Conservation (phyloP, 1,140 invertebrate genomes). For the Argopecten irradians region DNA sequence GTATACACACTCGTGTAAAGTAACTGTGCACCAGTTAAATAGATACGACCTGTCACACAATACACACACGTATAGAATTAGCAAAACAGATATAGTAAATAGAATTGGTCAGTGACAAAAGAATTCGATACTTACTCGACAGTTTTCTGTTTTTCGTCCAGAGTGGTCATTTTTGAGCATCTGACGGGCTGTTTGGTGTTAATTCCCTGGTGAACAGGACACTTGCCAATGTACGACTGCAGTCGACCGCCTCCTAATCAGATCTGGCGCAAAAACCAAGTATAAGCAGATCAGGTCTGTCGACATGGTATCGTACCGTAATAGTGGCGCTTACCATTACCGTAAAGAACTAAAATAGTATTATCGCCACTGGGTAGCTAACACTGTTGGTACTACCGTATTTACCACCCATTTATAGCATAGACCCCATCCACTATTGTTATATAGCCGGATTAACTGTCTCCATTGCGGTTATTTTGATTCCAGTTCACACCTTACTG, state of each 20-base stretch:
- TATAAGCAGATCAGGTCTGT: neutral
- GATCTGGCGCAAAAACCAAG: neutral
- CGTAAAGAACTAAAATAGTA: too few species aligned
- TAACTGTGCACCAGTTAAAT: neutral
- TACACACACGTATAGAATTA: neutral
- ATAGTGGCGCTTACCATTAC: neutral
- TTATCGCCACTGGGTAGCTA: too few species aligned
- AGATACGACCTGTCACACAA: neutral
- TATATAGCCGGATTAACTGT: too few species aligned
- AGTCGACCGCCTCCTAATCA: neutral
- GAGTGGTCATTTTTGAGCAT: neutral
- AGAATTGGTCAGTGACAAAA: neutral
- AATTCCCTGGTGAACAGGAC: neutral
- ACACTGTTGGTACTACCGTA: too few species aligned
- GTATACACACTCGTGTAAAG: neutral
- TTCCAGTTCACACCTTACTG: too few species aligned
- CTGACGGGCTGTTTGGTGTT: neutral
- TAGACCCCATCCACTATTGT: too few species aligned
- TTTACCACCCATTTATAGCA: too few species aligned
- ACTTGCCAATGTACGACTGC: neutral
- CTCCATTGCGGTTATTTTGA: too few species aligned
- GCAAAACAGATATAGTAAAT: neutral
- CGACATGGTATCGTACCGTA: neutral
- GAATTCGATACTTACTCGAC: neutral
- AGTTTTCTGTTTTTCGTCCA: neutral